phyloP scores from a whole-genome alignment of 2,888 invertebrate species.

The Mactromeris polynyma region DNA sequence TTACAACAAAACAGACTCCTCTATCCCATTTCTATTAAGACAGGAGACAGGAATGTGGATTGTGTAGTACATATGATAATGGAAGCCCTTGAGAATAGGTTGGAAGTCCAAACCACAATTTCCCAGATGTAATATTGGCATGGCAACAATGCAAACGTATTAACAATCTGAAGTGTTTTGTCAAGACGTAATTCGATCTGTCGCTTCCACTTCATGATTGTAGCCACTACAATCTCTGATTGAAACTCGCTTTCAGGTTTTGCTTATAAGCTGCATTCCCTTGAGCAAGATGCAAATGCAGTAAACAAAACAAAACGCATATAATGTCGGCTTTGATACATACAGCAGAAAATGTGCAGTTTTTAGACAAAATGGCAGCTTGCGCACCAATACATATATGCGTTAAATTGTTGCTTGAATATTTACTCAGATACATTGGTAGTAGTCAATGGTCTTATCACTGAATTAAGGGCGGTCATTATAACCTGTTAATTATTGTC shows the following conservation, averaged over 20 bases:
- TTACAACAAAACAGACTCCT: too few relatives aligned
- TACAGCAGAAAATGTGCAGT: too few relatives aligned
- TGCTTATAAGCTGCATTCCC: neutral
- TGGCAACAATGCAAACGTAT: neutral
- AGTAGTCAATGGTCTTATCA: too few relatives aligned
- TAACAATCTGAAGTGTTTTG: neutral
- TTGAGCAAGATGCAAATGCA: neutral
- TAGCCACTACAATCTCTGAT: neutral
- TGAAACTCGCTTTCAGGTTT: neutral
- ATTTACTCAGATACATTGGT: too few relatives aligned
- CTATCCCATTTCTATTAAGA: too few relatives aligned
- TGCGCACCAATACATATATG: too few relatives aligned
- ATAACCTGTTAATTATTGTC: too few relatives aligned
- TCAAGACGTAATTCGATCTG: neutral
- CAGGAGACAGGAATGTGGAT: too few relatives aligned
- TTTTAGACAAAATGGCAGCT: neutral
- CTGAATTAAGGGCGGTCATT: too few relatives aligned
- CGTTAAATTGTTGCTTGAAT: too few relatives aligned
- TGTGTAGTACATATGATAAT: too few relatives aligned
- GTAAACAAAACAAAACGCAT: neutral
- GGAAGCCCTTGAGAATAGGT: too few relatives aligned
- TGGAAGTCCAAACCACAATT: neutral
- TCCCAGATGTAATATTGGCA: neutral
- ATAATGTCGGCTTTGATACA: neutral
- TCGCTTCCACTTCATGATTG: neutral